Conservation (phyloP, 1,140 invertebrate genomes). For the Anagrus nilaparvatae region DNA sequence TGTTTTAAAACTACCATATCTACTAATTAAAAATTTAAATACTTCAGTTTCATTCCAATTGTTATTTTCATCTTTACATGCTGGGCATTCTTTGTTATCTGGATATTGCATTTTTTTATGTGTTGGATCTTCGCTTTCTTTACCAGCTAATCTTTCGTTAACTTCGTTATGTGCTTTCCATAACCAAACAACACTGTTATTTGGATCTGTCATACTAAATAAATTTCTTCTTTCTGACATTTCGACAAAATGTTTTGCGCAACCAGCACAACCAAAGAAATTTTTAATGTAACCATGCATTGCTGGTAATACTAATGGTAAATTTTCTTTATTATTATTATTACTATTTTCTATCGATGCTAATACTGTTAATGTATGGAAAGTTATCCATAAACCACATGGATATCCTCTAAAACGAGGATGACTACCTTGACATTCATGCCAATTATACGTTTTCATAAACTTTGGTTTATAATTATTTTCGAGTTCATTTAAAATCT, state of each 20-base stretch:
- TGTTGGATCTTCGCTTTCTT: constrained; percentile 80
- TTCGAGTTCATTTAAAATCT: constrained; percentile 45
- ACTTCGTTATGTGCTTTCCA: constrained; percentile 94
- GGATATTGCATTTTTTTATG: constrained; percentile 91
- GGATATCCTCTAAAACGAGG: constrained; percentile 76
- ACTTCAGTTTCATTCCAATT: constrained; percentile 64
- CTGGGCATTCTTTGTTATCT: constrained; percentile 51
- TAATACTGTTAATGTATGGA: constrained; percentile 85
- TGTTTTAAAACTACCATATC: no score
- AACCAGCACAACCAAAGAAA: constrained; percentile 92
- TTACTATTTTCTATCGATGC: constrained; percentile 50
- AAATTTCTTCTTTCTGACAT: constrained; percentile 64
- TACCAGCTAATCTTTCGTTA: constrained; percentile 76
- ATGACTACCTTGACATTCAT: constrained; percentile 78
- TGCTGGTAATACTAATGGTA: constrained; percentile 59
- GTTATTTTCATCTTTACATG: constrained; percentile 48
- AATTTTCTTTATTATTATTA: constrained; percentile 42
- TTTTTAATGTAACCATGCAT: constrained; percentile 84
- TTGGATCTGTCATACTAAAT: constrained; percentile 53
- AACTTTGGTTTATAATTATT: constrained; percentile 44
- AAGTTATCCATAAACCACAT: constrained; percentile 91
- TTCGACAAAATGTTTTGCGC: constrained; percentile 74
- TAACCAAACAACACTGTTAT: constrained; percentile 81
- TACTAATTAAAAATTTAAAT: constrained; percentile 64
- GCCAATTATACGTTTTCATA: constrained; percentile 54